Percentiles rank a stretch among this genome's conserved stretches.
Evolutionary conservation across 2,797 vertebrate genomes (phyloP).

Genomic region (Tangara arthus): DNA sequence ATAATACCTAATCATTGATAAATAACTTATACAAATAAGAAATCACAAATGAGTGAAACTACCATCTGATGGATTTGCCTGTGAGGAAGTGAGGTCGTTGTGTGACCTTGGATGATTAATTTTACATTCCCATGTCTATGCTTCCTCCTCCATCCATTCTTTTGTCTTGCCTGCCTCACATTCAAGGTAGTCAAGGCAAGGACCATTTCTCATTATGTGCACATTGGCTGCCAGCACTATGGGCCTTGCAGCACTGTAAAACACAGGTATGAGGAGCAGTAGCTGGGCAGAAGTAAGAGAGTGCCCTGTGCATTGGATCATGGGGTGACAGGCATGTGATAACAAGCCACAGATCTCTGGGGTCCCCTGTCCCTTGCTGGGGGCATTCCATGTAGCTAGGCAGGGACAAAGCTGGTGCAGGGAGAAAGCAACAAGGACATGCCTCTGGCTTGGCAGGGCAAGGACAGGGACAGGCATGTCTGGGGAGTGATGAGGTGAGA

Average conservation of each 20-base stretch:
- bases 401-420: background rate
- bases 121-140: background rate
- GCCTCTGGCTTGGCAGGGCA: too few relatives aligned
- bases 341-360: background rate
- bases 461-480: background rate
- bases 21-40: conserved; percentile 22
- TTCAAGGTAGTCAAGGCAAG: background rate
- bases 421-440: background rate
- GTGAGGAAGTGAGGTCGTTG: background rate
- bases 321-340: background rate
- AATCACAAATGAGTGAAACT: background rate
- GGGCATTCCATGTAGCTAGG: background rate
- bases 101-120: conserved; percentile 40
- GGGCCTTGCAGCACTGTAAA: background rate
- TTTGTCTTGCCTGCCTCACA: background rate
- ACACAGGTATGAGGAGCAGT: background rate
- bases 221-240: background rate
- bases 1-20: background rate
- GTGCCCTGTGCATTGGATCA: background rate
- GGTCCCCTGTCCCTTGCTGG: background rate
- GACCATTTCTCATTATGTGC: background rate
- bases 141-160: background rate
- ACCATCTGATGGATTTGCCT: background rate
- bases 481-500: fast-evolving
- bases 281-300: background rate